Evolutionary conservation across 2,888 invertebrate species (phyloP).

Genomic region (Zelleria hepariella): DNA sequence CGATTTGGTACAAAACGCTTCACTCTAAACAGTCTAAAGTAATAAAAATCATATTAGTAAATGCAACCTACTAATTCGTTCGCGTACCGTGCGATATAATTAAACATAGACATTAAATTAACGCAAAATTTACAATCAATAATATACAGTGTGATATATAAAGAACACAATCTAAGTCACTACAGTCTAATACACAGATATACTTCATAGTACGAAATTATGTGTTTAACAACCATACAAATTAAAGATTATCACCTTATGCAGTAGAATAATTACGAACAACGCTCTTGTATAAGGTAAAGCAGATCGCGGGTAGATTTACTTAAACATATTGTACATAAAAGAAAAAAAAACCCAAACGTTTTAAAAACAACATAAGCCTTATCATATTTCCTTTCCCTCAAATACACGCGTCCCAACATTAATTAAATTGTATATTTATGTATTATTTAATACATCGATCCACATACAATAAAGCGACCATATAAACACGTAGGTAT

Average conservation of each 20-base stretch:
- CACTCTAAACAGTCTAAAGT: constrained; percentile 42
- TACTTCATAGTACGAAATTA: background rate
- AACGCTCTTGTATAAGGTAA: background rate
- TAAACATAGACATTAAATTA: constrained; percentile 26
- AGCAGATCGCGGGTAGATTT: background rate
- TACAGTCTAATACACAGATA: constrained; percentile 20
- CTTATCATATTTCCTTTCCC: background rate
- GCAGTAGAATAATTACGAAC: background rate
- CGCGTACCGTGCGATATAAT: constrained; percentile 33
- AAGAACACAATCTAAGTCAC: constrained; percentile 14
- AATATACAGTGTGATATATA: constrained; percentile 30
- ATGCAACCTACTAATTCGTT: constrained; percentile 59
- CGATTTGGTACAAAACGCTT: constrained; percentile 62
- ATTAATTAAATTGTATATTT: background rate
- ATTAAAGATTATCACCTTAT: background rate
- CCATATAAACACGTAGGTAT: background rate
- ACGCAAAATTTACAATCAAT: constrained; percentile 60
- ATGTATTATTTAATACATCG: background rate
- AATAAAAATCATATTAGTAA: constrained; percentile 63
- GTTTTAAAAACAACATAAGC: no score
- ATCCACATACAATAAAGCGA: background rate
- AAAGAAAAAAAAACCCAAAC: no score
- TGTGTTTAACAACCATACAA: constrained; percentile 2
- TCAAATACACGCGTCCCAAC: background rate
- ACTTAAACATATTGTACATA: background rate